Conservation (phyloP, 2,888 invertebrate genomes). For the Amitus sp. region DNA sequence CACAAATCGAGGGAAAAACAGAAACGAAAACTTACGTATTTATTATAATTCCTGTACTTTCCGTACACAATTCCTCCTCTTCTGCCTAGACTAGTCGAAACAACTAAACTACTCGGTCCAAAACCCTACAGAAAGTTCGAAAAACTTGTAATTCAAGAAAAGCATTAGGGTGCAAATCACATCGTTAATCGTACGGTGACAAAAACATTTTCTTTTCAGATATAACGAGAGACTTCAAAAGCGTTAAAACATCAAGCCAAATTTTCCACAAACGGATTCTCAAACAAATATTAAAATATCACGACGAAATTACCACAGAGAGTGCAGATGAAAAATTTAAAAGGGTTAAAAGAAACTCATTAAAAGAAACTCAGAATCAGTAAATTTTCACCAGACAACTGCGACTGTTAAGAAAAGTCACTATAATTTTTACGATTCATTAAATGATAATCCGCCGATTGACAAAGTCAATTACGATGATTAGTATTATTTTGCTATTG, state of each 20-base stretch:
- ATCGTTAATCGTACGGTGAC: not conserved
- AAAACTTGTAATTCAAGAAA: not conserved
- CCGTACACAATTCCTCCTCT: slow-evolving; percentile 1
- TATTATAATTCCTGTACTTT: not conserved
- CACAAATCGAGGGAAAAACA: not conserved
- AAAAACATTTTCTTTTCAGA: not conserved
- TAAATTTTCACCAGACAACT: no score
- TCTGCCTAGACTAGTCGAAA: not conserved
- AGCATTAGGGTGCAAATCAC: not conserved
- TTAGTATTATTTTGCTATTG: no score
- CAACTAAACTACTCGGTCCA: slow-evolving; percentile 1
- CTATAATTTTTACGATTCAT: no score
- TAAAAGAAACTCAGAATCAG: no score
- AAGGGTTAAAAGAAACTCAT: no score
- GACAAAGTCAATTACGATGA: no score
- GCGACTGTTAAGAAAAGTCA: no score
- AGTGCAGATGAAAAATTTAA: no score
- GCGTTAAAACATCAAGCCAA: not conserved
- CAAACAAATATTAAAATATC: no score
- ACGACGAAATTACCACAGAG: no score
- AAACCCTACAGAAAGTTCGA: not conserved
- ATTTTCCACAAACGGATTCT: not conserved
- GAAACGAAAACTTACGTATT: slow-evolving; percentile 1
- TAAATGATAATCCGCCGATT: no score
- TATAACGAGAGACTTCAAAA: no score